These are phyloP conservation scores for Athetis lepigone DNA, from an alignment of 2,888 invertebrate species.

Conservation along the genomic window DNA sequence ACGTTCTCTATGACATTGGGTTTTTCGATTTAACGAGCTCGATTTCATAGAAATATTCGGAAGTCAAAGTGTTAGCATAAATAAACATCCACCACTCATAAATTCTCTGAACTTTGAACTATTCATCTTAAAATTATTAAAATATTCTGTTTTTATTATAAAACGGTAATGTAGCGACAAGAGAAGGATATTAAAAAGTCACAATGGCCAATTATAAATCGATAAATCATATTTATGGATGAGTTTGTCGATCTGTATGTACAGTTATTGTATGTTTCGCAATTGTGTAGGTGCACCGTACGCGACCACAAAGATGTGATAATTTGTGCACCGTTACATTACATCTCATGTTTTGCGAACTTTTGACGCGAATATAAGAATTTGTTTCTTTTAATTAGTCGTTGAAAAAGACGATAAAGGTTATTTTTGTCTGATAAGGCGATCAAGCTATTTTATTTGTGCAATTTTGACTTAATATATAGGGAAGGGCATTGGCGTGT, in stretches of 20 bases:
- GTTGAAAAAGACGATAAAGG: no score
- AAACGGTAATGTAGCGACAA: not conserved
- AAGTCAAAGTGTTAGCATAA: not conserved
- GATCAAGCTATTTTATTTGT: no score
- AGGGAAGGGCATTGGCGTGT: no score
- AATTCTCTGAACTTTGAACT: conserved; percentile 5
- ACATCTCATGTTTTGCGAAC: conserved; percentile 16
- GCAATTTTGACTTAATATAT: no score
- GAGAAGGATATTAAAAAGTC: not conserved
- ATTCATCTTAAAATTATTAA: not conserved
- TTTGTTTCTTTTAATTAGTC: not conserved
- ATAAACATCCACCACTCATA: not conserved
- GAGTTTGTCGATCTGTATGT: conserved; percentile 6
- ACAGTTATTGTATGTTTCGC: conserved; percentile 50
- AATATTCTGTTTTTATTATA: not conserved
- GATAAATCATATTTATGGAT: conserved; percentile 39
- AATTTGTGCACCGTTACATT: conserved; percentile 54
- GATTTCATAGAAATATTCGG: no score
- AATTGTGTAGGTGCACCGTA: conserved; percentile 40
- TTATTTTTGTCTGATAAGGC: no score
- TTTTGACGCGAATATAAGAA: conserved; percentile 16
- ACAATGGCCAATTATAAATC: conserved; percentile 18
- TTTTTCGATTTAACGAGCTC: not conserved
- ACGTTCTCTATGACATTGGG: not conserved
- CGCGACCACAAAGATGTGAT: conserved; percentile 48